Base-by-base conservation (phyloP, 2,888 invertebrate genomes). In the Drosophila nigritarsus region DNA sequence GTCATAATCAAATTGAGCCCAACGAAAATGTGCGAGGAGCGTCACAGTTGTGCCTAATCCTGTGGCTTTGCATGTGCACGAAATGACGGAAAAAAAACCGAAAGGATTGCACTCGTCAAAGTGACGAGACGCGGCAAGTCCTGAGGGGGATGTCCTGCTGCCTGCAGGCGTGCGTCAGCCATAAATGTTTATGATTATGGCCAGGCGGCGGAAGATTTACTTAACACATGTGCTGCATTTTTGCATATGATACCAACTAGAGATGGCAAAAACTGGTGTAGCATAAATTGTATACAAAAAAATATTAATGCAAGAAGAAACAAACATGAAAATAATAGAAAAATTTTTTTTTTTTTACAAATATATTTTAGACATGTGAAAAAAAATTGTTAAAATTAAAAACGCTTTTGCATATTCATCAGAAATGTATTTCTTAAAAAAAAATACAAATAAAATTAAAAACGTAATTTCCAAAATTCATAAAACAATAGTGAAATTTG, bases 161-260 rank as follows among this genome's bases (percentile, higher is more conserved):
- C 74, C 75, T 67, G 82, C 81, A 82, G 78, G 78, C 83, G 83
- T 89, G 86, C 90, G 86, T 75, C 65, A 78, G 75, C 89, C 92
- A 91, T 92, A 92, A 92, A 92, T 92, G 92, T 92, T 92, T 92
- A 92, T 91, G 93, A 91, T 92, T 92, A 92, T 92, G 91, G 87
- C 75, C 78, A 86, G 86, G 67, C 83, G 60, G 80, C 85, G 76
- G 75, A 89, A 88, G 87, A 88, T 88, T 88, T 88, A 89, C 90
- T 90, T 84, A 67, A 68, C 87, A 87, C 87, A 87, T 87, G 87
- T 87, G 87, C 87, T 90, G 90, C 90, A 90, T 78, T 87, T 87
- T 81, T 80, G 80, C 80, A 80, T 80, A 80, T 82, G 82, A 68
- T 53, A 62, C 65, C 82, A 56, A 30, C 42, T 71, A 83, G 83